A percentile compares a stretch with the other conserved stretches of the same genome.
phyloP scores from a whole-genome alignment of 2,113 vertebrate species.

The Rhodinocichla rosea region DNA sequence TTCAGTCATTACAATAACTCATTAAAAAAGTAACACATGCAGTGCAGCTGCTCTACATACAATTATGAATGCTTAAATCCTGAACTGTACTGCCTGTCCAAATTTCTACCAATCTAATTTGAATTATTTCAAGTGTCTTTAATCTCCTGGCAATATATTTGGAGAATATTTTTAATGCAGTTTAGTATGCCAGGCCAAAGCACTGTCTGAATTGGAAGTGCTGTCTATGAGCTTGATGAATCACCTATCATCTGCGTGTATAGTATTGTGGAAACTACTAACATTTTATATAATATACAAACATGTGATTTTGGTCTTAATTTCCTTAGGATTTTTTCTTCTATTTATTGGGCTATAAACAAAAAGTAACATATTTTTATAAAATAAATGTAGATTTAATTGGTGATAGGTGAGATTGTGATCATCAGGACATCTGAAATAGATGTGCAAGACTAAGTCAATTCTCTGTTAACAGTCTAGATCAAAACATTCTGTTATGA shows the following conservation, averaged over 20 bases:
- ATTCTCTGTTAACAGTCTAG: background rate
- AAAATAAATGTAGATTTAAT: background rate
- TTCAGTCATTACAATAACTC: background rate
- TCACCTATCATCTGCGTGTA: background rate
- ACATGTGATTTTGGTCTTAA: background rate
- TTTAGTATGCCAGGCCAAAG: background rate
- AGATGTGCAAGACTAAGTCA: background rate
- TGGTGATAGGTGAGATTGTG: background rate
- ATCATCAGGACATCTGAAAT: background rate
- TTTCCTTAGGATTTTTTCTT: background rate
- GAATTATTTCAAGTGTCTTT: background rate
- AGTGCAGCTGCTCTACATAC: background rate
- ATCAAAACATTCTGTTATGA: background rate
- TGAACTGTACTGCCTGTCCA: background rate
- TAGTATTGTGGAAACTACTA: background rate
- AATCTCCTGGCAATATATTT: background rate
- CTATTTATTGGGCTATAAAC: background rate
- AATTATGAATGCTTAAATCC: background rate
- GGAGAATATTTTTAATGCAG: background rate
- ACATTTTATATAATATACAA: background rate
- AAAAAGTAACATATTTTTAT: background rate
- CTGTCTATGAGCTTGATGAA: background rate
- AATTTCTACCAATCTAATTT: background rate
- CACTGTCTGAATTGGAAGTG: background rate
- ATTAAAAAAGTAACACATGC: background rate